These are phyloP conservation scores for Vulpes ferrilata DNA, from an alignment of 2,113 vertebrate genomes.

Conservation along the genomic window DNA sequence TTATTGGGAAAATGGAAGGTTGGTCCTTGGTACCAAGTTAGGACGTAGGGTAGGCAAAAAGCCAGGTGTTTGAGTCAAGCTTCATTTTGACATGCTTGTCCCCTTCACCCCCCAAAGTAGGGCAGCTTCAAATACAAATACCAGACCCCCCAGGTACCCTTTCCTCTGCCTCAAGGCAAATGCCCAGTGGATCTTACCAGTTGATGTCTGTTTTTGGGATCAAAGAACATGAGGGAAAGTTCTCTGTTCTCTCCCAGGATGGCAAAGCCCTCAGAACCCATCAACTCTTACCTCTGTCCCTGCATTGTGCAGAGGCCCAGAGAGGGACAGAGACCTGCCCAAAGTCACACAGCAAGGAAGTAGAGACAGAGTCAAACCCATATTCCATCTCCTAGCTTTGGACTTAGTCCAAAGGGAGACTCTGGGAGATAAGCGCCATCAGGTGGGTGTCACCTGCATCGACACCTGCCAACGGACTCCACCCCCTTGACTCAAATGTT, in stretches of 20 bases:
- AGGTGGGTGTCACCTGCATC: background rate
- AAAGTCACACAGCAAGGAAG: constrained; percentile 21
- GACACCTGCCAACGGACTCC: background rate
- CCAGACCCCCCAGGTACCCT: background rate
- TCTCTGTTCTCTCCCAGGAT: background rate
- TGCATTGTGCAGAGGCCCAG: background rate
- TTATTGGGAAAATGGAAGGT: constrained; percentile 67
- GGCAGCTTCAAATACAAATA: background rate
- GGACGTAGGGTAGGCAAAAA: background rate
- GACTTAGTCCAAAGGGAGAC: background rate
- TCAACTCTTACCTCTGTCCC: background rate
- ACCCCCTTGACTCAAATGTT: background rate
- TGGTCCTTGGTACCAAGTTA: background rate
- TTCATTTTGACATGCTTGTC: rapidly evolving
- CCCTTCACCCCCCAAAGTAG: background rate
- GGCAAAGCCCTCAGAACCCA: background rate
- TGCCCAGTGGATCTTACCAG: background rate
- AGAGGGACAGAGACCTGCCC: constrained; percentile 1
- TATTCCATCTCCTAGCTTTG: background rate
- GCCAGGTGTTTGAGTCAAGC: background rate
- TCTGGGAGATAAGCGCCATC: background rate
- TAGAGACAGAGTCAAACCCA: background rate
- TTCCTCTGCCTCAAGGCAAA: background rate
- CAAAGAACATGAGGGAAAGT: background rate
- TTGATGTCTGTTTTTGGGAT: background rate